These are phyloP conservation scores for Orthonychiurus folsomi DNA, from an alignment of 2,888 invertebrate species.

Conservation along the genomic window DNA sequence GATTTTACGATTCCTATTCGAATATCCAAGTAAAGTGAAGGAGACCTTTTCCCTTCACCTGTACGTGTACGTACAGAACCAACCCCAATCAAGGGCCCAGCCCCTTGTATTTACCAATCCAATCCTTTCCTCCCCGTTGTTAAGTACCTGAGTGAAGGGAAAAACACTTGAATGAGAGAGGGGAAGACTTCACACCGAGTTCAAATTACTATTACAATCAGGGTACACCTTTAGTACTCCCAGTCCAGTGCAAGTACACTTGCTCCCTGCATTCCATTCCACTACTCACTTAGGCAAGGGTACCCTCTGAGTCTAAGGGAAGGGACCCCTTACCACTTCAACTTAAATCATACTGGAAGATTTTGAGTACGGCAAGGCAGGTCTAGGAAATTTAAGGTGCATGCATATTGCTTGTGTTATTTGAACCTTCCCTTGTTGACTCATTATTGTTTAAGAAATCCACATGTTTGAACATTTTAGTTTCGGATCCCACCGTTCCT, in stretches of 20 bases:
- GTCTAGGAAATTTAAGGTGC: too few species aligned
- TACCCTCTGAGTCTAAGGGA: background rate
- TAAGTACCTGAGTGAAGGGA: background rate
- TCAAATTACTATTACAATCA: background rate
- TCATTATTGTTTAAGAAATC: background rate
- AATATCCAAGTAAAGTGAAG: too few species aligned
- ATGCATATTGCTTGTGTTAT: too few species aligned
- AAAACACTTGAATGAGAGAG: constrained; percentile 1
- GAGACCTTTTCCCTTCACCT: too few species aligned
- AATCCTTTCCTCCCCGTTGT: background rate
- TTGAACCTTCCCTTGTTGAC: background rate
- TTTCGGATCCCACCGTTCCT: background rate
- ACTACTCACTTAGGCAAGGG: background rate
- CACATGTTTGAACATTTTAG: background rate
- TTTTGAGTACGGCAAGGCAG: too few species aligned
- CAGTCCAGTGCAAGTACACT: background rate
- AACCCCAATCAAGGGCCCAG: background rate
- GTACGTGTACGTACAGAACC: too few species aligned
- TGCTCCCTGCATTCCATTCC: background rate
- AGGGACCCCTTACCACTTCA: background rate
- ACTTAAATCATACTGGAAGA: too few species aligned
- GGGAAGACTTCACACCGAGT: background rate
- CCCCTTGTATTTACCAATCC: background rate
- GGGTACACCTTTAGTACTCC: too few species aligned
- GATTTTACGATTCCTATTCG: too few species aligned